Evolutionary conservation across 2,888 invertebrate genomes (phyloP).

Genomic region (Scaptomyza flava): DNA sequence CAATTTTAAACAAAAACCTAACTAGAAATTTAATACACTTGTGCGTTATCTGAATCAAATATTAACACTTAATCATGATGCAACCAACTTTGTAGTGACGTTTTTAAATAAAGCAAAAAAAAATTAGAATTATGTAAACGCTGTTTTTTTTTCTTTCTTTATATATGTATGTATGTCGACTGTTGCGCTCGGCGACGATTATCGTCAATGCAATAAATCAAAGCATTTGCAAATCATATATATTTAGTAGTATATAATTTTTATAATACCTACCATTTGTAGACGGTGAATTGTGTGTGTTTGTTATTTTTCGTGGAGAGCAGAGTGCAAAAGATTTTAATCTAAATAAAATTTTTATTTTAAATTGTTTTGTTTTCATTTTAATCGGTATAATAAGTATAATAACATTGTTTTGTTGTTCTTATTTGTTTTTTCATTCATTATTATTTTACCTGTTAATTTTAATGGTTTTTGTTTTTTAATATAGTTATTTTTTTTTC

Average conservation of each 20-base stretch:
- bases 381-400: constrained; percentile 83
- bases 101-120: constrained; percentile 79
- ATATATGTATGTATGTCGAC: constrained; percentile 16
- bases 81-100: constrained; percentile 80
- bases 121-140: constrained; percentile 43
- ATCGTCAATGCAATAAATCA: constrained; percentile 9
- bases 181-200: neutral
- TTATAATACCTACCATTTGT: constrained; percentile 22
- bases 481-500: constrained; percentile 59
- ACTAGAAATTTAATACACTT: constrained; percentile 53
- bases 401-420: constrained; percentile 82
- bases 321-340: constrained; percentile 68
- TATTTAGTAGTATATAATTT: no score
- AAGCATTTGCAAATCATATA: neutral
- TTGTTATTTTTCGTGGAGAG: constrained; percentile 2
- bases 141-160: constrained; percentile 26
- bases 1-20: constrained; percentile 60
- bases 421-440: constrained; percentile 72
- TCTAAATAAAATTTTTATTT: constrained; percentile 84
- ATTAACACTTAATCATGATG: constrained; percentile 69
- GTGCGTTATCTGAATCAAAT: constrained; percentile 73
- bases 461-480: constrained; percentile 71
- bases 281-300: constrained; percentile 19
- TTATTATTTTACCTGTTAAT: constrained; percentile 76
- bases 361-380: constrained; percentile 82